These are phyloP conservation scores for Glandiceps talaboti DNA, from an alignment of 53 echinoderm and acorn worm species.

Conservation along the genomic window DNA sequence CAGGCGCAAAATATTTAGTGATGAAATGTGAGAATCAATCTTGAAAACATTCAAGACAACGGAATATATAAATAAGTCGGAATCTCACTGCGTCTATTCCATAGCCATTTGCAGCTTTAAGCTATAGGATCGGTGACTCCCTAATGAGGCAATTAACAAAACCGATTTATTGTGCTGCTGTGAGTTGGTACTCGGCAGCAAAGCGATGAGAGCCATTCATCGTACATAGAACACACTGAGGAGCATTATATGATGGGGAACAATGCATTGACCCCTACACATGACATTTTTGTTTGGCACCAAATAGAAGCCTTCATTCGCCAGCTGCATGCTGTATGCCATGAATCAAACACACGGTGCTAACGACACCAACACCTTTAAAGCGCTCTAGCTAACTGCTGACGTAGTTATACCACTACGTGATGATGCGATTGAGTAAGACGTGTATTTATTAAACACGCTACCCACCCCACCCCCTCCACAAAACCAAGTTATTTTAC, in stretches of 20 bases:
- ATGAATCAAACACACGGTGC: neutral
- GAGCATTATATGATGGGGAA: neutral
- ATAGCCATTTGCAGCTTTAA: neutral
- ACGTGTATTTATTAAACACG: too few species aligned
- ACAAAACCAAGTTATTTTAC: too few species aligned
- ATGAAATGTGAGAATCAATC: too few species aligned
- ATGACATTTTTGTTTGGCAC: neutral
- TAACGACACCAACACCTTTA: neutral
- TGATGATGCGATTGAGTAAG: too few species aligned
- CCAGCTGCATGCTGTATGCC: neutral
- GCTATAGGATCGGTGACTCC: neutral
- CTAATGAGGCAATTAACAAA: neutral
- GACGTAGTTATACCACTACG: too few species aligned
- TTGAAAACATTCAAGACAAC: too few species aligned
- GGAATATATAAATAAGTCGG: too few species aligned
- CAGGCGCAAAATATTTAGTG: too few species aligned
- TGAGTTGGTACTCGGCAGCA: neutral
- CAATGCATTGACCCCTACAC: neutral
- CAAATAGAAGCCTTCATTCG: neutral
- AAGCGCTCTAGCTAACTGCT: too few species aligned
- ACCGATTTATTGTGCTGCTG: neutral
- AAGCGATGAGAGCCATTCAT: neutral
- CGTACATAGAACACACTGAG: neutral
- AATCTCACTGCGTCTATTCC: too few species aligned
- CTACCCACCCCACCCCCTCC: too few species aligned